phyloP scores from a whole-genome alignment of 2,888 invertebrate genomes.

The Bugulina stolonifera region DNA sequence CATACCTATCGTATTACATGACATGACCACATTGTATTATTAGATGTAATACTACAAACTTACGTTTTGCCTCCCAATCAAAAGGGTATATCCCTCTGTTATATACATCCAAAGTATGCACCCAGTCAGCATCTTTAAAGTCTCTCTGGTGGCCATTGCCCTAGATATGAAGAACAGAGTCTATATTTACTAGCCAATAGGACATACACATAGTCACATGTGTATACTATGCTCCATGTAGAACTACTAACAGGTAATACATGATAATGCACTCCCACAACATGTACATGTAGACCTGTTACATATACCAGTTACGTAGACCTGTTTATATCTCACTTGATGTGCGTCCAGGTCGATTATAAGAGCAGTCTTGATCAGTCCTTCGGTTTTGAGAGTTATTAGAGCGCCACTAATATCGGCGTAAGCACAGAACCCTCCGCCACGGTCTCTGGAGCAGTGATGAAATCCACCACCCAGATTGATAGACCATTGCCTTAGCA shows the following conservation, averaged over 20 bases:
- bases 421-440: slow-evolving; percentile 84
- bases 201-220: too few species aligned
- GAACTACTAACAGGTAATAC: too few species aligned
- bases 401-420: slow-evolving; percentile 79
- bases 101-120: slow-evolving; percentile 84
- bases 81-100: slow-evolving; percentile 74
- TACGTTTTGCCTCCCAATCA: slow-evolving; percentile 66
- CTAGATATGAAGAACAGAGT: slow-evolving; percentile 55
- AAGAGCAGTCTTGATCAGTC: slow-evolving; percentile 60
- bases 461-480: slow-evolving; percentile 89
- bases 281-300: too few species aligned
- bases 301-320: too few species aligned
- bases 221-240: too few species aligned
- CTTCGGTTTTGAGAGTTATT: slow-evolving; percentile 60
- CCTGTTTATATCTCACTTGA: too few species aligned
- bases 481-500: slow-evolving; percentile 79
- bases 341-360: slow-evolving; percentile 87
- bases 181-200: too few species aligned
- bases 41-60: too few species aligned
- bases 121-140: slow-evolving; percentile 62
- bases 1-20: too few species aligned
- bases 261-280: too few species aligned
- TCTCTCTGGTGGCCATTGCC: slow-evolving; percentile 83
- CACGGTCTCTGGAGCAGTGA: slow-evolving; percentile 70
- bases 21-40: too few species aligned